Evolutionary conservation across 2,797 vertebrate genomes (phyloP), one percentile per base, ranked within the genome.

Genomic region (Florisuga fusca): DNA sequence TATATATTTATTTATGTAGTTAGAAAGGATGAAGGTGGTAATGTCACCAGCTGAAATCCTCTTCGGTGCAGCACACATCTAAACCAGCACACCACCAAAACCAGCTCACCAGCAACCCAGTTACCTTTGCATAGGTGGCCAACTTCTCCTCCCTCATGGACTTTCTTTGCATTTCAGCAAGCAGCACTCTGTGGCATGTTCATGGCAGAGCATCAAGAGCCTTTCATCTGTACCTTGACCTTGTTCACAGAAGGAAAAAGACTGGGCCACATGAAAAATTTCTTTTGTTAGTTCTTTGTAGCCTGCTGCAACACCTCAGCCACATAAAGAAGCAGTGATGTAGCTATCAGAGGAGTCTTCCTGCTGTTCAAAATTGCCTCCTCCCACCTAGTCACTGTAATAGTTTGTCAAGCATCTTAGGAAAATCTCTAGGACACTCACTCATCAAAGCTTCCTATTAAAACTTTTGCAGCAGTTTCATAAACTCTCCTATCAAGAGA

Each of bases 401-500:
- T 13, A 33, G 34, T 77, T 93, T 41, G 58, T 58, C 78, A 27
- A 62, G 31, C 17, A 38, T 78, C 73, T 72, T 66, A 15, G 48
- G 57, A 90, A 94, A 82, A 41, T 26, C 18, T 43, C 76, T 48
- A 62, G 54, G 64, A 89, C 12, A 71, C 19, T 64, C 27, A 29
- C 21, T 80, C 53, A 67, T 55, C 72, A 81, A 68, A 83, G 22
- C 6, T 72, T 74, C 17, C 29, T 55, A 25, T 84, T 76, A 69
- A 76, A 92, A 58, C 51, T 78, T 46, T 68, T 80, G 46, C 61
- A 92, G 57, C 50, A 57, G 85, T 77, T 78, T 92, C n/a, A 88
- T 36, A 68, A 85, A 72, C 15, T 18, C 9, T 77, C 12, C 66
- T 74, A 87, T 50, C 36, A 85, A 71, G 18, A 73, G 45, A 74